phyloP scores from a whole-genome alignment of 2,113 vertebrate genomes.

The Mesoclemmys tuberculata region DNA sequence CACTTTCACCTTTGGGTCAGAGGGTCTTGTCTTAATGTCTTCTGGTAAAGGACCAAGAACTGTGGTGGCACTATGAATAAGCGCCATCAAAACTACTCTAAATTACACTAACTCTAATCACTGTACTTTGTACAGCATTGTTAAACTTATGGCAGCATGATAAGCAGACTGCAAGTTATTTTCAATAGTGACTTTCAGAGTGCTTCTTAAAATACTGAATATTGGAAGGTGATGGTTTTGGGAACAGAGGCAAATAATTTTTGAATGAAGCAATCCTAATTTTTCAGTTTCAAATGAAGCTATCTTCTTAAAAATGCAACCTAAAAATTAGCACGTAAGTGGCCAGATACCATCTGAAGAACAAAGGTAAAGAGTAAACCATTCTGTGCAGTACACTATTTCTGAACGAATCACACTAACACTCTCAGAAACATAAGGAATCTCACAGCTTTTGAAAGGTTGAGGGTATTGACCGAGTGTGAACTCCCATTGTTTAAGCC shows the following conservation, averaged over 20 bases:
- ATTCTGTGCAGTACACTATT: background rate
- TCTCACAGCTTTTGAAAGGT: background rate
- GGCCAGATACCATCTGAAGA: background rate
- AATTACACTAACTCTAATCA: background rate
- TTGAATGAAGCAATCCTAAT: background rate
- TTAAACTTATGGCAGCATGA: fast-evolving
- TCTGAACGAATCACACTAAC: background rate
- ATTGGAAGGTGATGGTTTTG: background rate
- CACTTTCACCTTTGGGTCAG: background rate
- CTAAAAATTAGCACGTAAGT: background rate
- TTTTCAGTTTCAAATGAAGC: background rate
- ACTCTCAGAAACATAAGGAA: background rate
- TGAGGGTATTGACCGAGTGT: background rate
- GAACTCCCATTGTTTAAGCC: background rate
- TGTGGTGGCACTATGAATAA: background rate
- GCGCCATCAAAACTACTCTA: background rate
- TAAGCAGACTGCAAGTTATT: background rate
- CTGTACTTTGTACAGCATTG: background rate
- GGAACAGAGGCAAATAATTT: background rate
- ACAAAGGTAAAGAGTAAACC: background rate
- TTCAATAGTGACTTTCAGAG: background rate
- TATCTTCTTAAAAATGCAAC: background rate
- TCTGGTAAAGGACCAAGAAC: background rate
- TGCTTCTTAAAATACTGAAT: background rate
- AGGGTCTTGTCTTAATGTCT: background rate